Percentiles rank a stretch among this genome's conserved stretches.
phyloP scores from a whole-genome alignment of 2,888 invertebrate genomes.

The Caenorhabditis doughertyi region DNA sequence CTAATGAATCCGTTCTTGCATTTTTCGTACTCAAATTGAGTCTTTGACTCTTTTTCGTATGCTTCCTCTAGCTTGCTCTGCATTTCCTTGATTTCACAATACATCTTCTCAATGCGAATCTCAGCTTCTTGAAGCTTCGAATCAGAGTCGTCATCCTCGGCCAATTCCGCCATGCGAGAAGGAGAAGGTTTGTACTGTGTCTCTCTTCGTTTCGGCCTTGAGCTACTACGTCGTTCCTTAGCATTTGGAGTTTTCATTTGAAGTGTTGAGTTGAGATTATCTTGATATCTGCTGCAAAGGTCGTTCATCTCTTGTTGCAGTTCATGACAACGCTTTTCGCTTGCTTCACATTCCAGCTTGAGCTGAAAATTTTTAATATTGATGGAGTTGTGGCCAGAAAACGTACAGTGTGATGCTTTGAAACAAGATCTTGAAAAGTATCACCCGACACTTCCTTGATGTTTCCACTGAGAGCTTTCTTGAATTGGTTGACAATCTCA shows the following conservation, averaged over 20 bases:
- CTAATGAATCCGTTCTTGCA: neutral
- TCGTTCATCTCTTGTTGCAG: conserved; percentile 23
- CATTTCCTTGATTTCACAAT: neutral
- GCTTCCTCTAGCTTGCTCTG: conserved; percentile 11
- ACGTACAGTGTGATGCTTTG: conserved; percentile 12
- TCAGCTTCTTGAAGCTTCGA: conserved; percentile 8
- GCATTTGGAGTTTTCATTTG: conserved; percentile 34
- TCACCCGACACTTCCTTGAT: neutral
- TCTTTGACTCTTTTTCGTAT: neutral
- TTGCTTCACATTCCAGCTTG: conserved; percentile 35
- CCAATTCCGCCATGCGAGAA: neutral
- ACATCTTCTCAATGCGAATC: neutral
- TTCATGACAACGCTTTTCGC: conserved; percentile 4
- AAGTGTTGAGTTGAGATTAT: conserved; percentile 21
- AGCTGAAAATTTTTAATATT: conserved; percentile 23
- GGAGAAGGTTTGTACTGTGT: conserved; percentile 52
- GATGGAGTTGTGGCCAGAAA: neutral
- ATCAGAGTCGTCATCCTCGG: neutral
- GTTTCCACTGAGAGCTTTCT: neutral
- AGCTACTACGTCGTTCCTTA: conserved; percentile 23
- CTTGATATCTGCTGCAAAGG: neutral
- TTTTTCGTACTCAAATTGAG: neutral
- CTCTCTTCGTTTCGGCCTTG: conserved; percentile 42
- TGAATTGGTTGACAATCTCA: neutral
- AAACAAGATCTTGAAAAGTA: neutral